These are phyloP conservation scores for Morinoia aosen DNA, from an alignment of 2,888 invertebrate genomes.

Conservation along the genomic window DNA sequence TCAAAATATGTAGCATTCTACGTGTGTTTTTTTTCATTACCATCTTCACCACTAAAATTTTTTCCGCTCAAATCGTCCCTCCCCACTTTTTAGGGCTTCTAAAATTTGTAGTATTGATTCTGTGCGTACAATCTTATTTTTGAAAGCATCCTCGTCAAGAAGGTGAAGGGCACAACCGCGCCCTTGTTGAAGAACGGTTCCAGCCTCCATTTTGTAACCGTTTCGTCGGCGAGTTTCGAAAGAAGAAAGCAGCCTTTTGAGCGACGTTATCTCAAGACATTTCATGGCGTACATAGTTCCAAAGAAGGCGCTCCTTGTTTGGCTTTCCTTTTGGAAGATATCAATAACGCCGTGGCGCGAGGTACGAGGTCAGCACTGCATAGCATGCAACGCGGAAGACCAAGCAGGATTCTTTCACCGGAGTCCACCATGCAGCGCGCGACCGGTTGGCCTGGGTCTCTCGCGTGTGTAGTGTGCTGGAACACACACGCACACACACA, in stretches of 20 bases:
- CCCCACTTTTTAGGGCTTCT: background rate
- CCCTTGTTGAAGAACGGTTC: background rate
- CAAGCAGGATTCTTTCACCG: conserved; percentile 26
- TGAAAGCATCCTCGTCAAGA: background rate
- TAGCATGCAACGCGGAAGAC: conserved; percentile 38
- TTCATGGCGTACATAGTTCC: background rate
- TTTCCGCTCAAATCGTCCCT: background rate
- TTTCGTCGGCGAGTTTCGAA: conserved; percentile 6
- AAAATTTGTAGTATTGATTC: background rate
- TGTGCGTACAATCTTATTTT: background rate
- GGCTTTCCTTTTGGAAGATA: conserved; percentile 5
- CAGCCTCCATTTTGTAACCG: background rate
- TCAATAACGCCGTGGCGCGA: background rate
- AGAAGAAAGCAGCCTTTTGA: background rate
- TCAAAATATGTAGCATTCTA: too few species aligned
- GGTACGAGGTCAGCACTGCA: background rate
- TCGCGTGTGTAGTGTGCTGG: conserved; percentile 28
- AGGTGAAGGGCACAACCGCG: conserved; percentile 19
- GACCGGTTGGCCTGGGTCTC: background rate
- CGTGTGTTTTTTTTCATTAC: background rate
- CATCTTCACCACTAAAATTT: background rate
- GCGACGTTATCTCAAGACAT: background rate
- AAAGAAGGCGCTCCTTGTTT: background rate
- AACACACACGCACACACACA: conserved; percentile 12
- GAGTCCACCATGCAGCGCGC: background rate